Evolutionary conservation across 2,888 invertebrate species (phyloP).

Genomic region (Hedya salicella): DNA sequence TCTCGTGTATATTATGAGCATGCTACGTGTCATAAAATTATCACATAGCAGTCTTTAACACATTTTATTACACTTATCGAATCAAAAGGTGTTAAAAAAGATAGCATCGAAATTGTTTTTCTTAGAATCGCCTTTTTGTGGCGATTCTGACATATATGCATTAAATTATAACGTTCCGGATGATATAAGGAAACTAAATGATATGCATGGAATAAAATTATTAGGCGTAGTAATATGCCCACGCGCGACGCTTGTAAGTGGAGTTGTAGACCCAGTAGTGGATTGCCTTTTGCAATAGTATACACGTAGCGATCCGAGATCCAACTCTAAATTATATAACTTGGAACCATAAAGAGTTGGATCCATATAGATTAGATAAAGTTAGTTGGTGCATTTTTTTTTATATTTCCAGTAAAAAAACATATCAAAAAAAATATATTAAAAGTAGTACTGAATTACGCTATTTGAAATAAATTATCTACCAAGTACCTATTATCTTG

Average conservation of each 20-base stretch:
- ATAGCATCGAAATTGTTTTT: conserved; percentile 27
- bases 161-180: conserved; percentile 21
- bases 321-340: background rate
- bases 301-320: conserved; percentile 1
- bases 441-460: no score
- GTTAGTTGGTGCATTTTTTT: no score
- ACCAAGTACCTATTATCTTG: no score
- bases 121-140: conserved; percentile 13
- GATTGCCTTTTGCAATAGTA: conserved; percentile 3
- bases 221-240: conserved; percentile 13
- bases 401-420: no score
- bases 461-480: no score
- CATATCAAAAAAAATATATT: no score
- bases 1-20: conserved; percentile 2
- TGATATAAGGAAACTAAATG: conserved; percentile 21
- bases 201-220: conserved; percentile 23
- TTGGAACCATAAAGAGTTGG: no score
- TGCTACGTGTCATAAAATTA: conserved; percentile 19
- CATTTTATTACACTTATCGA: conserved; percentile 24
- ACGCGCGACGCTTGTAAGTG: conserved; percentile 24
- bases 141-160: conserved; percentile 13
- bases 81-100: conserved; percentile 18
- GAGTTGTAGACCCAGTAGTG: conserved; percentile 16
- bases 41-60: conserved; percentile 12
- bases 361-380: no score